Percentiles rank a stretch among this genome's conserved stretches.
Evolutionary conservation across 2,113 vertebrate species (phyloP).

Genomic region (Phylloscopus trochiloides): DNA sequence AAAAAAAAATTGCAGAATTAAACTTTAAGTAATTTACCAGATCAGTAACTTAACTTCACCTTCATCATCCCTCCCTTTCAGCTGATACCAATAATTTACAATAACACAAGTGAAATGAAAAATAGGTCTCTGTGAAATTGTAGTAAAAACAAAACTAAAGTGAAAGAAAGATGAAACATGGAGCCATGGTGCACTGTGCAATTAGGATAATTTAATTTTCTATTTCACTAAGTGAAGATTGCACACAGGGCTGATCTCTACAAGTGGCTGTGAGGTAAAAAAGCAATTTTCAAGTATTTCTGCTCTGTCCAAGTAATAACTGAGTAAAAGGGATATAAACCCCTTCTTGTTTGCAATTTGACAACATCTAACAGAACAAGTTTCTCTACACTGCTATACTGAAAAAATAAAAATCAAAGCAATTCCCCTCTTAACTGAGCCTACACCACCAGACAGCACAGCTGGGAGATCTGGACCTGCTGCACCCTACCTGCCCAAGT

Average conservation of each 20-base stretch:
- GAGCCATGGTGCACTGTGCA: background rate
- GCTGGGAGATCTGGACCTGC: background rate
- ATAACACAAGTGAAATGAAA: background rate
- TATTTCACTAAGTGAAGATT: background rate
- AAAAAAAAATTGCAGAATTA: too few species aligned
- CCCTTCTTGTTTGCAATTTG: background rate
- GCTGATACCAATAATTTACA: background rate
- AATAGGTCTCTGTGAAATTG: background rate
- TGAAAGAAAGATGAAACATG: background rate
- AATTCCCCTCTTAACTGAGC: background rate
- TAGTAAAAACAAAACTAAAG: background rate
- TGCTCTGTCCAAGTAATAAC: background rate
- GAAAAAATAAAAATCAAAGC: background rate
- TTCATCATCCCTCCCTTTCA: background rate
- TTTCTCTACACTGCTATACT: background rate
- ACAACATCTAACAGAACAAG: background rate
- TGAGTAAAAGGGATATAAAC: background rate
- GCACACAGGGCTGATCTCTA: background rate
- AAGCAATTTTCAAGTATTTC: background rate
- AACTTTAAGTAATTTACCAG: background rate
- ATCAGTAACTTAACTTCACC: background rate
- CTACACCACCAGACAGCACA: background rate
- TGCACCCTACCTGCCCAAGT: slow-evolving; percentile 19
- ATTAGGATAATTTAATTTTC: background rate
- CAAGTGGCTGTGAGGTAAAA: background rate